These are phyloP conservation scores for Mythimna loreyi DNA, from an alignment of 2,888 invertebrate species.

Conservation along the genomic window DNA sequence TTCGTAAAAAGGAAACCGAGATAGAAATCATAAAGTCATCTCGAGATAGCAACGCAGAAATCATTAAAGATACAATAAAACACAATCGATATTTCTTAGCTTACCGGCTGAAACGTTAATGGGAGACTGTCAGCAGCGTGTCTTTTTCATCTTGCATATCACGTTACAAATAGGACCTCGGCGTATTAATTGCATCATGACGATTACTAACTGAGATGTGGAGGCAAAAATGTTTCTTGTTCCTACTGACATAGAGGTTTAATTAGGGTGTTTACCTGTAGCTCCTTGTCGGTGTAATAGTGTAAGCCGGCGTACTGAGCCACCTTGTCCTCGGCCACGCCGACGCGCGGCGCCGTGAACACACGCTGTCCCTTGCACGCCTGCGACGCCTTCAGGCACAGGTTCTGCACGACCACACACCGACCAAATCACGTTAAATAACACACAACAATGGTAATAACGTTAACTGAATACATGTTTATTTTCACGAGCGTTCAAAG, in stretches of 20 bases:
- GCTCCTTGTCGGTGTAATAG: constrained; percentile 98
- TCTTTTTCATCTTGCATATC: constrained; percentile 45
- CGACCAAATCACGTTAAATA: constrained; percentile 74
- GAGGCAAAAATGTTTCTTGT: constrained; percentile 34
- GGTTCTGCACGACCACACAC: constrained; percentile 95
- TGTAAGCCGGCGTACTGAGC: constrained; percentile 97
- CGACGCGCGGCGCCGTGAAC: constrained; percentile 95
- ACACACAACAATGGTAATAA: constrained; percentile 73
- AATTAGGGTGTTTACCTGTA: constrained; percentile 91
- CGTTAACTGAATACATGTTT: constrained; percentile 71
- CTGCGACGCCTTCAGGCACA: constrained; percentile 96
- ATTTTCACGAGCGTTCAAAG: constrained; percentile 74
- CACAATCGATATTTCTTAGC: constrained; percentile 37
- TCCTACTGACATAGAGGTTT: constrained; percentile 20
- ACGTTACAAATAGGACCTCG: constrained; percentile 36
- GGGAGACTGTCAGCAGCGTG: constrained; percentile 44
- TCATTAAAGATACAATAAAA: constrained; percentile 42
- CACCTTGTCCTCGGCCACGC: constrained; percentile 97
- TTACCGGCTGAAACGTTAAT: constrained; percentile 44
- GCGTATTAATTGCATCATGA: constrained; percentile 31
- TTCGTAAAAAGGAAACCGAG: constrained; percentile 10
- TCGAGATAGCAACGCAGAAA: constrained; percentile 35
- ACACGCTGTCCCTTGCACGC: constrained; percentile 96
- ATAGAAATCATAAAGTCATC: constrained; percentile 31
- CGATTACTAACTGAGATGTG: constrained; percentile 9